Evolutionary conservation across 2,797 vertebrate species (phyloP), one percentile per base, ranked within the genome.

Genomic region (Ptychadena robeensis): DNA sequence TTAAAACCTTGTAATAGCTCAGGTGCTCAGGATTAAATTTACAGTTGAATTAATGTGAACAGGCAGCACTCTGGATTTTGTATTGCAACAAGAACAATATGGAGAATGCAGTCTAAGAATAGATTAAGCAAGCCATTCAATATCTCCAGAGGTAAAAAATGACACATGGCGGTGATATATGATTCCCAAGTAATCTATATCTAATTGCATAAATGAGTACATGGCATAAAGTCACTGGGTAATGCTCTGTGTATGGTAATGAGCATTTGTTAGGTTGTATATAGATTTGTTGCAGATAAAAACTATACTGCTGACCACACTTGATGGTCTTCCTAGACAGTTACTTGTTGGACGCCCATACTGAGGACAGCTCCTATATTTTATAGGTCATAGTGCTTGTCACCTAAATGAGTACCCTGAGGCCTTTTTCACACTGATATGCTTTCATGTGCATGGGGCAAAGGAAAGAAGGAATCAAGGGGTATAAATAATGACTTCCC

Each of bases 1-100:
- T 79, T 73, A 59, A 72, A 79, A 32, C 61, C 27, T 73, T 66
- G 66, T 79, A 79, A 84, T 68, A 34, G 35, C 71, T 35, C 37
- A 31, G 38, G 61, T 18, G 44, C 76, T n/a, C 12, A 38, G 37
- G 68, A 78, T 78, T 57, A 78, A 31, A 10, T 34, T 53, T 15
- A 65, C 34, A 76, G 48, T 30, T 31, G 66, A 78, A 68, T 53
- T 27, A 35, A 68, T 27, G 3, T 1, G 4, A 10, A 35, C 53
- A 18, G 7, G 28, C 38, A 31, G 35, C 35, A 27, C 61, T 30
- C 15, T 64, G 57, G 37, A 64, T 38, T 64, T 61, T 11, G 35
- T 75, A 31, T 32, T 9, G 40, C 22, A 28, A 57, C 12, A 48
- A 59, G 59, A 61, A 61, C 59, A 61, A 61, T 61, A 61, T 61